Evolutionary conservation across 2,797 vertebrate genomes (phyloP), one percentile per base, ranked within the genome.

Genomic region (Kryptopterus vitreolus): DNA sequence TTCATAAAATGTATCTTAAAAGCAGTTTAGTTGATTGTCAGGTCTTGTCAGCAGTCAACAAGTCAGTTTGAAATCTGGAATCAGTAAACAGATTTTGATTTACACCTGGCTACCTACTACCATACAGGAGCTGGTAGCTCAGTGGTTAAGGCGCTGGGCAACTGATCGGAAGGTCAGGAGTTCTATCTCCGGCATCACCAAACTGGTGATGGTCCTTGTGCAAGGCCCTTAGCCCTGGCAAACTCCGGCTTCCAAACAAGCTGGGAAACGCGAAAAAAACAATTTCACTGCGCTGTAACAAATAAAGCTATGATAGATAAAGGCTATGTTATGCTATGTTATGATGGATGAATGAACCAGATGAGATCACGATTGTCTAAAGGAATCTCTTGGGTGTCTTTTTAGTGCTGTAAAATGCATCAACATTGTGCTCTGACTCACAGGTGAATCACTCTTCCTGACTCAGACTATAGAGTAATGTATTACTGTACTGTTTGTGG

Each of bases 361-460:
- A 81, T 76, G 66, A 66, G 38, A 52, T 75, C 53, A 71, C 58
- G 43, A 29, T 77, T 73, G 50, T 78, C 35, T 66, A 65, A 38
- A 59, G 22, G 43, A 78, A 53, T 61, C 46, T 22, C 26, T 38
- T 35, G 61, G 77, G 48, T 74, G 38, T 76, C 3, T 20, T 53
- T 65, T 63, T 24, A 72, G 7, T 29, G 9, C 48, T 70, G 46
- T 59, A 33, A 82, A 78, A 71, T 15, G 33, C 80, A 76, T 57
- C 35, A 43, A 50, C 46, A 63, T 26, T 62, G 62, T 50, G 35
- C 70, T 69, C 35, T 79, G 71, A 57, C 71, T 62, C 46, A 69
- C 53, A 9, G n/a, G 72, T 83, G 83, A 82, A 73, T 84, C 81
- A 71, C 55, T 61, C 33, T 66, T 22, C 9, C 24, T 83, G 61